Evolutionary conservation across 2,113 vertebrate species (phyloP), one percentile per base, ranked within the genome.

Genomic region (Plectropomus leopardus): DNA sequence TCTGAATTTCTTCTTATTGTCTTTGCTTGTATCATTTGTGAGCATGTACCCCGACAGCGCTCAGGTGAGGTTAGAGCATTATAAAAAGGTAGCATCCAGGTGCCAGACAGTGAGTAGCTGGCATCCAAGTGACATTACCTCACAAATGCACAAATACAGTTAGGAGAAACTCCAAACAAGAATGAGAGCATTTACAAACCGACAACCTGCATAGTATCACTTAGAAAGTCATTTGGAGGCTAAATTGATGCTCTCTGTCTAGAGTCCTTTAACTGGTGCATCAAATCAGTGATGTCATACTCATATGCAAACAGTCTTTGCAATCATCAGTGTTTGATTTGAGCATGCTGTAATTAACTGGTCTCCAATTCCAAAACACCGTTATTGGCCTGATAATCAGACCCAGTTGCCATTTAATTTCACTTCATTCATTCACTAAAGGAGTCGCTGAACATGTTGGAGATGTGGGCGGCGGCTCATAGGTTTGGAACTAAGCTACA

Each of bases 291-390:
- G 59, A 9, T 24, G 14, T 30, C 5, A 40, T 36, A 55, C 42
- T 57, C 24, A 30, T 10, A 11, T 40, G 36, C 36, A 34, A 4
- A 40, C 8, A 10, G 36, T 40, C n/a, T n/a, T n/a, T n/a, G n/a
- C n/a, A n/a, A n/a, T n/a, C 36, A 28, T 10, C 23, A 59, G n/a
- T 51, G 30, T 76, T 80, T 30, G 5, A 45, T 73, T 63, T 28
- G 16, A 78, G 48, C 44, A 17, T 24, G 21, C 40, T 68, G 0
- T 57, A 32, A 77, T 68, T 34, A 47, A 48, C 45, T 40, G 28
- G 34, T n/a, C n/a, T n/a, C n/a, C n/a, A n/a, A n/a, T n/a, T n/a
- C n/a, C n/a, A n/a, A n/a, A n/a, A n/a, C n/a, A n/a, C n/a, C n/a
- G n/a, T 19, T n/a, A 8, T 61, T 34, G 15, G 21, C 21, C 23